Conservation (phyloP, 2,797 vertebrate species). For the Eutrigla gurnardus region DNA sequence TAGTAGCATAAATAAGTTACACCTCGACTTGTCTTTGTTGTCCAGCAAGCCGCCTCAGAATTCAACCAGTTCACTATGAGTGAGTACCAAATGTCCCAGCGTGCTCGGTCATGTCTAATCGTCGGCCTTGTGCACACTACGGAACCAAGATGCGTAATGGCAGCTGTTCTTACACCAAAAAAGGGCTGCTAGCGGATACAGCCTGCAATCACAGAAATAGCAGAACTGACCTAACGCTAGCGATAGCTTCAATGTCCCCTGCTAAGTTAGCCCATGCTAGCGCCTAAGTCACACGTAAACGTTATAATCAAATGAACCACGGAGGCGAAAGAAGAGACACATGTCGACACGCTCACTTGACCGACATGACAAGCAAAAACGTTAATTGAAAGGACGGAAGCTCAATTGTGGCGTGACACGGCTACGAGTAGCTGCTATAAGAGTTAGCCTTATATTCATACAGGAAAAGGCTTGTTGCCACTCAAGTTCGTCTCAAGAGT, state of each 20-base stretch:
- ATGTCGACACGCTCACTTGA: constrained; percentile 30
- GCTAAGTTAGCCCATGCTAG: constrained; percentile 40
- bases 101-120: constrained; percentile 56
- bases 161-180: constrained; percentile 34
- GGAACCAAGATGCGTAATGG: constrained; percentile 29
- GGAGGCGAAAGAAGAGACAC: constrained; percentile 28
- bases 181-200: background rate
- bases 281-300: constrained; percentile 24
- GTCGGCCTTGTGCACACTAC: constrained; percentile 41
- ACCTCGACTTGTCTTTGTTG: constrained; percentile 18
- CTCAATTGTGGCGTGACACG: background rate
- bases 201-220: constrained; percentile 1
- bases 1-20: constrained; percentile 5
- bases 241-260: background rate
- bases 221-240: background rate
- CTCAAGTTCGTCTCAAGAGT: constrained; percentile 27
- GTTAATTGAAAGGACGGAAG: background rate
- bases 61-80: constrained; percentile 24
- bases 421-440: constrained; percentile 11
- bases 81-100: constrained; percentile 61
- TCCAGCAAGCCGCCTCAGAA: constrained; percentile 29
- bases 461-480: constrained; percentile 19
- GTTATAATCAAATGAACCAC: constrained; percentile 2
- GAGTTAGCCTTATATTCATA: background rate
- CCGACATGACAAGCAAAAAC: constrained; percentile 12